Percentiles rank a stretch among this genome's conserved stretches.
These are phyloP conservation scores for Chascanopsetta lugubris DNA, from an alignment of 2,113 vertebrate genomes.

Conservation along the genomic window DNA sequence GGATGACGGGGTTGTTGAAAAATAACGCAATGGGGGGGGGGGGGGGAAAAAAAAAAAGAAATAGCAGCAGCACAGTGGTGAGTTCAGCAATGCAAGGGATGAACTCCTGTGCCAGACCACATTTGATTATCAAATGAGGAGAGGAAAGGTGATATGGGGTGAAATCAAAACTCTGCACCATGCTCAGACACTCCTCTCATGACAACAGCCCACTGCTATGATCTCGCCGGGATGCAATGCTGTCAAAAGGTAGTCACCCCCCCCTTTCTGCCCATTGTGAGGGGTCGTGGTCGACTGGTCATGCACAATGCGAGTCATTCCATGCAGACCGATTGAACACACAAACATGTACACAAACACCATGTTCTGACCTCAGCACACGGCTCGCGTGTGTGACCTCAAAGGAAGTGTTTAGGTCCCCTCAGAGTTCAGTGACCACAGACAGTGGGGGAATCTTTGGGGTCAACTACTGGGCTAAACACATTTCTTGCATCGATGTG, in stretches of 20 bases:
- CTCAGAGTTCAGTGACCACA: conserved; percentile 65
- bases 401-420: conserved; percentile 68
- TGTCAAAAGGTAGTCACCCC: conserved; percentile 50
- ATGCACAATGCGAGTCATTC: conserved; percentile 68
- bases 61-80: conserved; percentile 10
- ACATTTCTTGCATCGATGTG: conserved; percentile 58
- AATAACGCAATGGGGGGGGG: conserved; percentile 12
- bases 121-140: conserved; percentile 30
- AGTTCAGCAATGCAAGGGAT: conserved; percentile 23
- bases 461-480: conserved; percentile 66
- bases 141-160: background rate
- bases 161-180: conserved; percentile 6
- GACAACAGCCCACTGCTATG: conserved; percentile 28
- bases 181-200: conserved; percentile 24
- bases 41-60: conserved; percentile 29
- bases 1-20: conserved; percentile 29
- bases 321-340: conserved; percentile 32
- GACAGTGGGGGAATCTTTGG: conserved; percentile 54
- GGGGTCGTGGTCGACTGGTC: conserved; percentile 53
- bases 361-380: conserved; percentile 44
- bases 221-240: conserved; percentile 51
- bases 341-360: conserved; percentile 52
- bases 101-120: conserved; percentile 12
- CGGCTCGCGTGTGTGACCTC: conserved; percentile 35
- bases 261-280: conserved; percentile 46